Conservation (phyloP, 2,888 invertebrate genomes). For the Clanis bilineata region DNA sequence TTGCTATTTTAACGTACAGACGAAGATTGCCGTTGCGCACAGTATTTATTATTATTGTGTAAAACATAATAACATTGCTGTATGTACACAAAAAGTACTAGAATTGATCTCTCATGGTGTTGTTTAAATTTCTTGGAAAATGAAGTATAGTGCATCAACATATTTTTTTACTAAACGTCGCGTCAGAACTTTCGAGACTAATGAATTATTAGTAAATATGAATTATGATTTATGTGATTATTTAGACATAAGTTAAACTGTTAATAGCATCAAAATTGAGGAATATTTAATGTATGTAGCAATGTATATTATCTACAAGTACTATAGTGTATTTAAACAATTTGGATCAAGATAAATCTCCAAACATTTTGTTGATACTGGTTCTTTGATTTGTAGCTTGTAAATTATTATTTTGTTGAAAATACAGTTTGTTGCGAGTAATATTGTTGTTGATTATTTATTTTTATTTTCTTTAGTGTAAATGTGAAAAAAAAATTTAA, state of each 20-base stretch:
- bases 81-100: background rate
- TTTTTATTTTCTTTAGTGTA: background rate
- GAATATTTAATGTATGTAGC: no score
- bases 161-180: background rate
- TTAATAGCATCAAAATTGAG: no score
- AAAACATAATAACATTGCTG: no score
- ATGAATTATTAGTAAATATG: no score
- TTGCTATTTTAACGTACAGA: background rate
- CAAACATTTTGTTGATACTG: background rate
- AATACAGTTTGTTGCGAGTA: constrained; percentile 41
- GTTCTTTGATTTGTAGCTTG: constrained; percentile 5
- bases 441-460: no score
- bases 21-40: no score
- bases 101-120: background rate
- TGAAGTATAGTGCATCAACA: no score
- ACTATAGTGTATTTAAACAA: background rate
- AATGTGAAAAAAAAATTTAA: background rate
- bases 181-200: background rate
- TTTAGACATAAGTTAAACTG: background rate
- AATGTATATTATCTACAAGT: no score
- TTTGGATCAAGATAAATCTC: background rate
- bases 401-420: constrained; percentile 32
- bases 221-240: no score
- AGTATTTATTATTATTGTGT: no score
- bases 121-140: no score